Conservation (phyloP, 1,140 invertebrate species). For the Plectus sambesii region DNA sequence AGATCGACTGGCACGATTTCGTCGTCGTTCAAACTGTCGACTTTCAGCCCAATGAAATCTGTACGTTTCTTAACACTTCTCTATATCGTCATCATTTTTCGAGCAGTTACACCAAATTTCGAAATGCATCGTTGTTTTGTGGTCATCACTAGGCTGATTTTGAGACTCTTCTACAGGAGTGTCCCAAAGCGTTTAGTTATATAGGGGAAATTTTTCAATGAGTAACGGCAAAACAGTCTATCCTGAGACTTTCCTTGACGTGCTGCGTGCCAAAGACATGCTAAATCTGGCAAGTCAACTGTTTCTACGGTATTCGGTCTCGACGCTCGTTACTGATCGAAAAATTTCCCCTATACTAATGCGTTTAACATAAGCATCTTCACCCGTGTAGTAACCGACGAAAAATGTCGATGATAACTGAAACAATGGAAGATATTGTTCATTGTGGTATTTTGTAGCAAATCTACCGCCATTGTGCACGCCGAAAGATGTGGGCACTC, state of each 20-base stretch:
- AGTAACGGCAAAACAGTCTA: not conserved
- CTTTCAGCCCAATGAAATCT: slow-evolving; percentile 88
- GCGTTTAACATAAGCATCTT: too few relatives aligned
- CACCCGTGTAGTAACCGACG: too few relatives aligned
- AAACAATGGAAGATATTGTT: too few relatives aligned
- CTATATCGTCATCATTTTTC: not conserved
- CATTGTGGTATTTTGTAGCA: slow-evolving; percentile 20
- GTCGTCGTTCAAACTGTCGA: slow-evolving; percentile 99
- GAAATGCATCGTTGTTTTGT: not conserved
- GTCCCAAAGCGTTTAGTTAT: too few relatives aligned
- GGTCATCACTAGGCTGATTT: slow-evolving; percentile 2
- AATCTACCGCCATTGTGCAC: slow-evolving; percentile 39
- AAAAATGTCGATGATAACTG: too few relatives aligned
- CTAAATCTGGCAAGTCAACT: not conserved
- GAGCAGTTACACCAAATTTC: not conserved
- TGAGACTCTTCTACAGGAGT: slow-evolving; percentile 11
- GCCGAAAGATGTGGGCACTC: slow-evolving; percentile 39
- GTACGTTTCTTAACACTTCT: slow-evolving; percentile 51
- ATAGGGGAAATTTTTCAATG: too few relatives aligned
- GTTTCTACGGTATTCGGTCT: too few relatives aligned
- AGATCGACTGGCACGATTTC: slow-evolving; percentile 99
- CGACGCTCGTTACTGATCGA: too few relatives aligned
- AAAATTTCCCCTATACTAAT: too few relatives aligned
- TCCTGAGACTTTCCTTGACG: too few relatives aligned
- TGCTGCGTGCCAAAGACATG: too few relatives aligned